These are phyloP conservation scores for Pandemis cinnamomeana DNA, from an alignment of 2,888 invertebrate genomes.

Conservation along the genomic window DNA sequence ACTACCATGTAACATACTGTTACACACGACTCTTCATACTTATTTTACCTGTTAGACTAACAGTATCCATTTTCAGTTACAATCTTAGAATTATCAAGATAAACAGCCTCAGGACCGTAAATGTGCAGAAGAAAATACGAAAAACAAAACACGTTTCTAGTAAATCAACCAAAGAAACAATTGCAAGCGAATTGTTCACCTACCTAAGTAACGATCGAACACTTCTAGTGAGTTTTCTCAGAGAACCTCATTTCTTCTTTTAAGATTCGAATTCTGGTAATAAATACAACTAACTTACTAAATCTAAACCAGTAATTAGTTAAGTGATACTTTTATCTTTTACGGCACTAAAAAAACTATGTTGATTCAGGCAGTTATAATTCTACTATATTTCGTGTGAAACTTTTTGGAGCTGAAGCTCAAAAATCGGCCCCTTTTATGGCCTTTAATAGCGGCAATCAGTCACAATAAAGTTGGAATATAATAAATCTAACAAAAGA, in stretches of 20 bases:
- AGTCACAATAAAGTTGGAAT: conserved; percentile 7
- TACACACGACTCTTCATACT: neutral
- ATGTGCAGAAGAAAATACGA: neutral
- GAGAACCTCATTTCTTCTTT: neutral
- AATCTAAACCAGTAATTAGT: too few relatives aligned
- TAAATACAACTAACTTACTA: too few relatives aligned
- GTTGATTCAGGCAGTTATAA: neutral
- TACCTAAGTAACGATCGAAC: neutral
- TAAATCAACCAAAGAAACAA: conserved; percentile 1
- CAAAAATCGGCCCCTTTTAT: neutral
- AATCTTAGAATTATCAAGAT: neutral
- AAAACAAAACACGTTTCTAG: neutral
- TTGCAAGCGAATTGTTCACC: neutral
- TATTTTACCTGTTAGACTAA: neutral
- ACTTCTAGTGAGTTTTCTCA: neutral
- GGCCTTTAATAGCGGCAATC: conserved; percentile 4
- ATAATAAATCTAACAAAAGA: conserved; percentile 25
- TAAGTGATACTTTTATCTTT: too few relatives aligned
- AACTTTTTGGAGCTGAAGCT: neutral
- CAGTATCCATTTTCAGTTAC: neutral
- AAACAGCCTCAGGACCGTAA: neutral
- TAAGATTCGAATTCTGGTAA: neutral
- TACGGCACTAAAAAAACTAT: neutral
- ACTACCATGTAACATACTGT: neutral
- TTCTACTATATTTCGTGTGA: neutral